A percentile compares a stretch with the other conserved stretches of the same genome.
Evolutionary conservation across 2,888 invertebrate species (phyloP).

Genomic region (Ornithoptera priamus): DNA sequence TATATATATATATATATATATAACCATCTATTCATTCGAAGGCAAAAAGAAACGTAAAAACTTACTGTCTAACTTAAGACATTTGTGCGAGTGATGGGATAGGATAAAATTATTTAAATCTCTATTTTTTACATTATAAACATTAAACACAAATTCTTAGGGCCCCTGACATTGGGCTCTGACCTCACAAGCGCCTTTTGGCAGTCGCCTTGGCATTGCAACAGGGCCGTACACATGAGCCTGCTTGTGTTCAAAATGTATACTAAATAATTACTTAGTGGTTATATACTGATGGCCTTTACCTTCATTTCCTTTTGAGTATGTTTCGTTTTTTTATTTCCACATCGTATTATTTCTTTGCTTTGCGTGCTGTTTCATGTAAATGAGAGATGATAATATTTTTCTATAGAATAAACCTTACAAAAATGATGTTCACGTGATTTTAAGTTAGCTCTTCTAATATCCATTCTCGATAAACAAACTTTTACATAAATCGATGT

Average conservation of each 20-base stretch:
- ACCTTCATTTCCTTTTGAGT: constrained; percentile 43
- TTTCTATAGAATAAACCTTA: no score
- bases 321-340: constrained; percentile 33
- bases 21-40: no score
- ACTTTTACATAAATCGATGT: background rate
- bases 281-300: constrained; percentile 43
- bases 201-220: constrained; percentile 77
- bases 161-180: constrained; percentile 76
- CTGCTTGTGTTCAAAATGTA: constrained; percentile 53
- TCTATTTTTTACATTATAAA: constrained; percentile 31
- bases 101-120: no score
- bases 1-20: no score
- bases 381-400: no score
- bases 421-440: no score
- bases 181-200: constrained; percentile 68
- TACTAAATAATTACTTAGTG: constrained; percentile 47
- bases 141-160: constrained; percentile 60
- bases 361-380: constrained; percentile 3
- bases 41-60: no score
- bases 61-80: no score
- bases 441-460: background rate
- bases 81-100: no score
- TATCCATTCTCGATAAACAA: background rate
- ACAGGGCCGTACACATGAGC: constrained; percentile 51
- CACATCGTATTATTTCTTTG: constrained; percentile 6